Evolutionary conservation across 2,888 invertebrate species (phyloP), one percentile per base, ranked within the genome.

Genomic region (Lasioglossum malachurum): DNA sequence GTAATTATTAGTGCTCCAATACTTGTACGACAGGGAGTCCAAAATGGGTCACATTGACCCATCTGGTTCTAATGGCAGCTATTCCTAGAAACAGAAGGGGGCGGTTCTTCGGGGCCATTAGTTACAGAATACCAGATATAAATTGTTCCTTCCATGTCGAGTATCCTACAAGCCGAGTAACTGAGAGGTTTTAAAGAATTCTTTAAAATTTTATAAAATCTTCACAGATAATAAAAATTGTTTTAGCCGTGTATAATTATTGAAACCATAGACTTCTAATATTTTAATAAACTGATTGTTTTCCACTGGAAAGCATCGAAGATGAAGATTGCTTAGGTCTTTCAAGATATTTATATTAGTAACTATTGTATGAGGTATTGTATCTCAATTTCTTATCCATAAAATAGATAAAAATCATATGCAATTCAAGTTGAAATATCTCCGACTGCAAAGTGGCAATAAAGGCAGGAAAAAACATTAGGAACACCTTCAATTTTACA

Each of bases 11-110:
- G 46, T 46, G 46, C 16, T 46, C 14, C 27, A n/a, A 27, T 60
- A 14, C 14, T 60, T 60, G 60, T 27, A 14, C 27, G 5, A 60
- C 27, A 14, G 14, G 27, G 27, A 27, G 27, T 4, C 60, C 27
- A 27, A 60, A 60, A 60, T 60, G 5, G 60, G 60, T 60, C 60
- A 27, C 60, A 14, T 27, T 60, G 60, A 60, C 60, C 60, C 60
- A 60, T 60, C 60, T 60, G 60, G 60, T 60, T 60, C 60, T 60
- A 60, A 60, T 60, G 60, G 60, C 14, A 27, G 60, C 14, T 27
- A 60, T 27, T 60, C 60, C 60, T 60, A 60, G 60, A 60, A 60
- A 27, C 14, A 60, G 27, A 14, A 60, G 60, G 60, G 60, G 60
- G 60, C 60, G 60, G 60, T 14, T 27, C 60, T 27, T 14, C 12